Base-by-base conservation (phyloP, 2,797 vertebrate species). In the Parauchenoglanis punctatus region DNA sequence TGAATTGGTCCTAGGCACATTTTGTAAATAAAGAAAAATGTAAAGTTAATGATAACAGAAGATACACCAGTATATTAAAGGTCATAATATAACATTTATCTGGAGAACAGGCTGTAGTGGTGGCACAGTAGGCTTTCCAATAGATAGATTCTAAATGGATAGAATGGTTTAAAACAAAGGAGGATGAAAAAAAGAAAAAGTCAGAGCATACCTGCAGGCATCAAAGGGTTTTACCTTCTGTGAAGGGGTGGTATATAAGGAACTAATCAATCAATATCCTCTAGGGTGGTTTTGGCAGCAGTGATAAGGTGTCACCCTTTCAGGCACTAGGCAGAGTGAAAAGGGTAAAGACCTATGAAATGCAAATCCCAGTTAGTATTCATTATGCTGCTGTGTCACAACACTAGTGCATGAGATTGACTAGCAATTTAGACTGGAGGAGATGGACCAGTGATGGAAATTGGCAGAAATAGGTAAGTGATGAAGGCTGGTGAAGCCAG, bases 41-140 rank as follows among this genome's bases (percentile, higher is more conserved):
- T 18, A 59, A 67, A 31, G 46, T 86, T 70, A 59, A 56, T 81
- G 67, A 58, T 82, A 67, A 82, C 6, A 12, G n/a, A 80, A 73
- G 25, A 75, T 44, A 82, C 17, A 46, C 58, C 46, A 70, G 67
- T 70, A 6, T 67, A 31, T 68, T 17, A 17, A 44, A 72, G 17
- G 35, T 44, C 35, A 23, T 72, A 72, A 76, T 75, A 5, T 31
- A 68, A 25, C 17, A 83, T 31, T 68, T 28, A 35, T 35, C 46
- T 54, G 46, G 17, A 56, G 63, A 70, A 7, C 40, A 65, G 56
- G 78, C 58, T 63, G 31, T 46, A 81, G 35, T 63, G 59, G 80
- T 46, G 12, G 61, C 44, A 68, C 63, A 31, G 8, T 12, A 83
- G n/a, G 81, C 0, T 83, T 68, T 83, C 58, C 12, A n/a, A 25